Conservation (phyloP, 2,113 vertebrate species). For the Corapipo altera region DNA sequence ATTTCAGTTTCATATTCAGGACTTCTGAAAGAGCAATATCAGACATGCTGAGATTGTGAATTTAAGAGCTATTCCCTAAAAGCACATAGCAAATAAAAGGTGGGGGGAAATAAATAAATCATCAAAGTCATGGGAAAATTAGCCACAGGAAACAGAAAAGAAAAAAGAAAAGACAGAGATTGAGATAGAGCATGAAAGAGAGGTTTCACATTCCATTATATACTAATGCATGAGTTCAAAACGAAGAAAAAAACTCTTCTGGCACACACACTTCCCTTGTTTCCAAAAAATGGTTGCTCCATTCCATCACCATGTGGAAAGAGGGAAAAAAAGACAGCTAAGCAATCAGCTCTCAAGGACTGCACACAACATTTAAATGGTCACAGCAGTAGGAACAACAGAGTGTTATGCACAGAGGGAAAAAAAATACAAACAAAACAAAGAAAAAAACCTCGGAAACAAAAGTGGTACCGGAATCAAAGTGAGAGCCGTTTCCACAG, state of each 20-base stretch:
- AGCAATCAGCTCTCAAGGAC: background rate
- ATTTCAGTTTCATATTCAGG: background rate
- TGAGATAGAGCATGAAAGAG: background rate
- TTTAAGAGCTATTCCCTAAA: background rate
- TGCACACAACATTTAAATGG: background rate
- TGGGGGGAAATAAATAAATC: fast-evolving
- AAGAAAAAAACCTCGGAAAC: background rate
- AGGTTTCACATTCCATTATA: background rate
- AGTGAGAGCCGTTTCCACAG: background rate
- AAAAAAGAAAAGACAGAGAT: background rate
- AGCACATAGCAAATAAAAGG: background rate
- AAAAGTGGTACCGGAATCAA: background rate
- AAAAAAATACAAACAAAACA: background rate
- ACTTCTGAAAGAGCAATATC: background rate
- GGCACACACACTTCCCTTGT: background rate
- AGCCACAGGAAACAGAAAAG: background rate
- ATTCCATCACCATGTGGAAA: background rate
- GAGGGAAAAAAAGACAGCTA: background rate
- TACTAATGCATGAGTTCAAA: background rate
- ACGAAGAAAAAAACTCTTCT: fast-evolving
- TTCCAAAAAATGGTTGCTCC: background rate
- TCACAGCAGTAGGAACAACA: background rate
- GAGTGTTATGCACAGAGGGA: background rate
- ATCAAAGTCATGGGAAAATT: background rate
- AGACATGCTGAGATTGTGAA: background rate